Percentiles rank a stretch among this genome's conserved stretches.
These are phyloP conservation scores for Charadrius vociferus DNA, from an alignment of 2,113 vertebrate species.

Conservation along the genomic window DNA sequence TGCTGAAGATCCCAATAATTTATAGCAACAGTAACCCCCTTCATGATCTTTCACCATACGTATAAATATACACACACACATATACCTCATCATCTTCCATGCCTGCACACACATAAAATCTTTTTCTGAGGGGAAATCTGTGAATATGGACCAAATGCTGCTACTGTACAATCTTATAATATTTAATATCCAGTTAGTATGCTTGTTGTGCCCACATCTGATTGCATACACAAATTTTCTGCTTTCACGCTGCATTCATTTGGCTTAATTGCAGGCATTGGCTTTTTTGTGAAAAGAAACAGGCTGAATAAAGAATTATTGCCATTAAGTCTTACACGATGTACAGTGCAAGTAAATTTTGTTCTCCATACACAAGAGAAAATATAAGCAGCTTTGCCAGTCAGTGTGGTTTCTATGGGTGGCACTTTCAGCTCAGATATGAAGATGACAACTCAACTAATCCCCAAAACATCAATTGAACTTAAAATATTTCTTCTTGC, in stretches of 20 bases:
- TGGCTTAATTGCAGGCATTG: background rate
- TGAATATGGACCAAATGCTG: background rate
- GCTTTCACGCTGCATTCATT: background rate
- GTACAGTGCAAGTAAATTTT: background rate
- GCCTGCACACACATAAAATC: background rate
- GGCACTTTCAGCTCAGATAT: background rate
- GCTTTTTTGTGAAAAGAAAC: background rate
- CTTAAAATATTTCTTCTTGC: background rate
- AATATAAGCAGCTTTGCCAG: background rate
- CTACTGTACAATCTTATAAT: background rate
- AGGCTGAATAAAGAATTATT: background rate
- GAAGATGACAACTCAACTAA: background rate
- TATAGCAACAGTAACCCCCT: background rate
- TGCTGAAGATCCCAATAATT: background rate
- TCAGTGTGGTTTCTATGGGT: background rate
- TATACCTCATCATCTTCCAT: background rate
- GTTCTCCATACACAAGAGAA: background rate
- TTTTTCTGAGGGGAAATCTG: background rate
- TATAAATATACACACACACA: background rate
- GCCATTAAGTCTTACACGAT: background rate
- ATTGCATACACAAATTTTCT: constrained; percentile 1
- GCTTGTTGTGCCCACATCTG: background rate
- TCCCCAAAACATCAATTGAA: background rate
- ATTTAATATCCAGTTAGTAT: background rate
- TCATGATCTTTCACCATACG: background rate